A percentile compares a stretch with the other conserved stretches of the same genome.
phyloP scores from a whole-genome alignment of 2,797 vertebrate genomes.

The Sylvilagus floridanus region DNA sequence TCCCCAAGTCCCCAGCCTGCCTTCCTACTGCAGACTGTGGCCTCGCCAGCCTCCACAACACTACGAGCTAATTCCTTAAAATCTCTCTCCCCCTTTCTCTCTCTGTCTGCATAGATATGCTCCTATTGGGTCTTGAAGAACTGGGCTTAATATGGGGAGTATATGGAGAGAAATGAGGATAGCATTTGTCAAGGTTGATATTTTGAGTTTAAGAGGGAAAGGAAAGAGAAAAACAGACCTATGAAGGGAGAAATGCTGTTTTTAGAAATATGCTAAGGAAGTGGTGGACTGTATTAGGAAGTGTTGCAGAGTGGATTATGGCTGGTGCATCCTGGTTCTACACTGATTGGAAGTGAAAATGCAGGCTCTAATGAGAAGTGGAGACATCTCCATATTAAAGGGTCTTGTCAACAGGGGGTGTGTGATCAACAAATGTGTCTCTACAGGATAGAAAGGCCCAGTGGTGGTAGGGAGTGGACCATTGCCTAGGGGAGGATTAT shows the following conservation, averaged over 20 bases:
- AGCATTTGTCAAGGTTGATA: background rate
- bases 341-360: background rate
- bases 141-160: background rate
- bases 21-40: background rate
- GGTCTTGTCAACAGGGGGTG: background rate
- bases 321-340: background rate
- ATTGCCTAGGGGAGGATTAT: background rate
- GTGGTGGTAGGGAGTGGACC: background rate
- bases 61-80: background rate
- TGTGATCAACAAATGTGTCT: background rate
- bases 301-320: background rate
- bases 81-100: background rate
- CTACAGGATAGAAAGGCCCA: background rate
- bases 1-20: too few species aligned
- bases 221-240: background rate
- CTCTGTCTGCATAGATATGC: background rate
- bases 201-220: conserved; percentile 13
- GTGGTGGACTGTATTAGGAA: background rate
- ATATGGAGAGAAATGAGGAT: background rate
- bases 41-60: background rate
- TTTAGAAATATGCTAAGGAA: background rate
- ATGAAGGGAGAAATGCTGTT: background rate
- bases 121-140: background rate
- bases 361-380: background rate
- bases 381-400: background rate